Base-by-base conservation (phyloP, 2,888 invertebrate genomes). In the Lepidochrysops patricia region DNA sequence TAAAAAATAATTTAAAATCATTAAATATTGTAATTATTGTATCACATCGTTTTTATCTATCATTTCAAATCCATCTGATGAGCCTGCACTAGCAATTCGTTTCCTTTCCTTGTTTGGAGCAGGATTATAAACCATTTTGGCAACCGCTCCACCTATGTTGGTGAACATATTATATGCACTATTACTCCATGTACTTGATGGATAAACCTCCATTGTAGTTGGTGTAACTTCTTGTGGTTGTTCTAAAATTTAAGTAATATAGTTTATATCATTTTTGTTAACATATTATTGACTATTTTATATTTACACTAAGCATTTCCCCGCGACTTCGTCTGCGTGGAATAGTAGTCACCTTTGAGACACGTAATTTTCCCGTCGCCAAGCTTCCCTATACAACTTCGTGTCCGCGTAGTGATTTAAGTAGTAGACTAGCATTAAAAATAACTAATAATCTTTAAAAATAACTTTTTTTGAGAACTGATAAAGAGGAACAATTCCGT, bases 41-140 rank as follows among this genome's bases (percentile, higher is more conserved):
- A 61, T 73, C 78, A 82, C 64, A 61, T 89, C 88, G 73, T 75
- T 80, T 76, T 84, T 79, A 67, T 89, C 85, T 68, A 89, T 79
- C 54, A 89, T 84, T 79, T 87, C 88, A 74, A 89, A 89, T n/a
- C 86, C 88, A 75, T 89, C 88, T 56, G 88, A 82, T 35, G 85
- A 87, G 68, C 86, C 86, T 58, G 71, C 72, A 72, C 88, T 87
- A 48, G 82, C 77, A 25, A 84, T 68, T 64, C 82, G 72, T 66
- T 79, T 77, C 60, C 80, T 76, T 72, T 76, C 80, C 52, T 66
- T 76, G 15, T 74, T 73, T 58, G 72, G 73, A 61, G 75, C 69
- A 63, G 76, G 68, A 49, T 74, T 68, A 61, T 81, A 78, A 60
- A 88, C 74, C 67, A 85, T 80, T 63, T 80, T 84, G 23, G 80